These are phyloP conservation scores for Phanerotoma sp. DNA, from an alignment of 2,888 invertebrate species.

Conservation along the genomic window DNA sequence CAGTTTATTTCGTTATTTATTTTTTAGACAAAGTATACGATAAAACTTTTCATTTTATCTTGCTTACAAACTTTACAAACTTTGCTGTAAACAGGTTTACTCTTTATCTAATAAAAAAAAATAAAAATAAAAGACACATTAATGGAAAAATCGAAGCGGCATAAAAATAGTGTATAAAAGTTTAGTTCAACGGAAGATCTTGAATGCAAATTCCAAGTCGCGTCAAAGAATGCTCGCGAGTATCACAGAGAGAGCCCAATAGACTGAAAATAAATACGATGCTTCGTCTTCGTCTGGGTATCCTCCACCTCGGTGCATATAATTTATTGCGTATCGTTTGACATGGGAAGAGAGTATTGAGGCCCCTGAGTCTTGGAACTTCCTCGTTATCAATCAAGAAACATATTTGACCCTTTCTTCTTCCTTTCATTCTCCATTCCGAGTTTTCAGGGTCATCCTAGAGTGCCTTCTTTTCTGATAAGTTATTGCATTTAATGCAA, in stretches of 20 bases:
- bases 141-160: neutral
- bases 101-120: too few species aligned
- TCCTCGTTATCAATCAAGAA: slow-evolving; percentile 49
- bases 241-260: neutral
- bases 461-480: slow-evolving; percentile 29
- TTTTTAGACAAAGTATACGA: too few species aligned
- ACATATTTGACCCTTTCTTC: slow-evolving; percentile 34
- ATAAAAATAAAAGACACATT: too few species aligned
- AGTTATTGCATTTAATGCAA: slow-evolving; percentile 49
- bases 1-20: too few species aligned
- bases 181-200: slow-evolving; percentile 1
- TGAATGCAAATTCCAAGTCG: neutral
- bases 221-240: neutral
- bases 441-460: neutral
- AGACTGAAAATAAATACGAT: slow-evolving; percentile 21
- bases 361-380: slow-evolving; percentile 31
- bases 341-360: slow-evolving; percentile 36
- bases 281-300: slow-evolving; percentile 18
- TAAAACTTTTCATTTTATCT: too few species aligned
- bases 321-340: slow-evolving; percentile 36
- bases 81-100: too few species aligned
- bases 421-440: slow-evolving; percentile 30
- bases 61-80: too few species aligned
- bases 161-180: too few species aligned
- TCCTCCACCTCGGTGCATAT: slow-evolving; percentile 18